Percentiles rank a stretch among this genome's conserved stretches.
These are phyloP conservation scores for Chascanopsetta lugubris DNA, from an alignment of 2,113 vertebrate species.

Conservation along the genomic window DNA sequence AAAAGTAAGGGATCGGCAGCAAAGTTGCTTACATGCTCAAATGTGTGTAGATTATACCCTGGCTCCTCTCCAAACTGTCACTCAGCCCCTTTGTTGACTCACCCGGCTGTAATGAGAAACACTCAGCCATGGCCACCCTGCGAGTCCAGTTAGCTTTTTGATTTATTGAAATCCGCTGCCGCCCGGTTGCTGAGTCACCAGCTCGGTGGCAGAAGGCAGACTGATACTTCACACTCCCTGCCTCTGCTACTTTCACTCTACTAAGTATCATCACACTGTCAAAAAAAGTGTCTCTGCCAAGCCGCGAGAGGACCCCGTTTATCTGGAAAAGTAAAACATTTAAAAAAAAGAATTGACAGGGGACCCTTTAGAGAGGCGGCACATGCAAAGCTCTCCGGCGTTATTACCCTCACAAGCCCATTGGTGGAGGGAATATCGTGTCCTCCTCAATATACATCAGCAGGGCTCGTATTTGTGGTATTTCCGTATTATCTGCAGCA, in stretches of 20 bases:
- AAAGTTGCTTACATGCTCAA: constrained; percentile 54
- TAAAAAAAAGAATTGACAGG: constrained; percentile 26
- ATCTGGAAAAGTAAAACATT: constrained; percentile 28
- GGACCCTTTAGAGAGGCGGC: constrained; percentile 26
- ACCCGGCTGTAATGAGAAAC: constrained; percentile 61
- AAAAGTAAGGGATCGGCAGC: constrained; percentile 22
- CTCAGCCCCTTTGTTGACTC: constrained; percentile 66
- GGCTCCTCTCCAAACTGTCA: constrained; percentile 51
- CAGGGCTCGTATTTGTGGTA: no score
- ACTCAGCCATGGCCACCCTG: constrained; percentile 56
- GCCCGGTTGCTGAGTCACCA: constrained; percentile 71
- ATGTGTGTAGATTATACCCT: constrained; percentile 48
- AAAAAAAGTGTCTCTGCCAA: constrained; percentile 28
- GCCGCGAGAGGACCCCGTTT: no score
- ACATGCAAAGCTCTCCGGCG: constrained; percentile 24
- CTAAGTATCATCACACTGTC: constrained; percentile 56
- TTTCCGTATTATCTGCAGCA: neutral
- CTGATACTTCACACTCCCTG: constrained; percentile 58
- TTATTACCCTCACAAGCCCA: constrained; percentile 8
- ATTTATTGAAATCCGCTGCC: constrained; percentile 74
- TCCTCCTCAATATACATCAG: neutral
- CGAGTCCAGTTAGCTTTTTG: constrained; percentile 71
- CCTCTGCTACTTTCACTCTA: constrained; percentile 58
- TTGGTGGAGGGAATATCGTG: neutral
- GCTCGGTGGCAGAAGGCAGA: constrained; percentile 56